Conservation (phyloP, 2,888 invertebrate genomes). For the Volucella bombylans region DNA sequence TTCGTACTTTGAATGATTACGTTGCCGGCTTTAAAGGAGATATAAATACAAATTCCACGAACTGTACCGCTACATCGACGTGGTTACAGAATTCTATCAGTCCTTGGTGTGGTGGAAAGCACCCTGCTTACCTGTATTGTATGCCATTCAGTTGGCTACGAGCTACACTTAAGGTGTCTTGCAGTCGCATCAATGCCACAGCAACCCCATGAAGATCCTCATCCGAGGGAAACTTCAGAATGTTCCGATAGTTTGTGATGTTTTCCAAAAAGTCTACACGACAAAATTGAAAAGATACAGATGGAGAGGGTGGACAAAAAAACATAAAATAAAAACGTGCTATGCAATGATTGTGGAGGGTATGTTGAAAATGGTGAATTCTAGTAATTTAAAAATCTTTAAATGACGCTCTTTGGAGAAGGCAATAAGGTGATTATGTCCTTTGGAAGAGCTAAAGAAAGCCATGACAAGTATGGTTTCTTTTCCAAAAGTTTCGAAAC, state of each 20-base stretch:
- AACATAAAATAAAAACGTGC: background rate
- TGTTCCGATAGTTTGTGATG: slow-evolving; percentile 88
- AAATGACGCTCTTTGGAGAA: too few relatives aligned
- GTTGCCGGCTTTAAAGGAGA: too few relatives aligned
- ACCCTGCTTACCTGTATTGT: slow-evolving; percentile 86
- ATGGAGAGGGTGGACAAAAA: too few relatives aligned
- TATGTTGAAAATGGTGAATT: background rate
- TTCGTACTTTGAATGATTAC: too few relatives aligned
- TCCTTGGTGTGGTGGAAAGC: too few relatives aligned
- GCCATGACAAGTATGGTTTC: too few relatives aligned
- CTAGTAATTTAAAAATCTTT: background rate
- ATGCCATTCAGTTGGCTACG: slow-evolving; percentile 94
- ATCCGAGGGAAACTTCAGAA: slow-evolving; percentile 93
- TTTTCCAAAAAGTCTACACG: slow-evolving; percentile 88
- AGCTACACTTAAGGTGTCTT: slow-evolving; percentile 94
- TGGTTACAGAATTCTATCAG: too few relatives aligned
- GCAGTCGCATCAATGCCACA: slow-evolving; percentile 94
- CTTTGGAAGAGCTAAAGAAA: too few relatives aligned
- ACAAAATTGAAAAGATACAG: slow-evolving; percentile 9
- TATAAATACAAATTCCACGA: too few relatives aligned
- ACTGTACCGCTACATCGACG: too few relatives aligned
- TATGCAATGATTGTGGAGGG: slow-evolving; percentile 3
- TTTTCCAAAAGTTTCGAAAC: too few relatives aligned
- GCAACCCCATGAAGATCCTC: slow-evolving; percentile 98
- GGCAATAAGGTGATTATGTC: too few relatives aligned